Evolutionary conservation across 2,797 vertebrate species (phyloP), one percentile per base, ranked within the genome.

Genomic region (Phalanger gymnotis): DNA sequence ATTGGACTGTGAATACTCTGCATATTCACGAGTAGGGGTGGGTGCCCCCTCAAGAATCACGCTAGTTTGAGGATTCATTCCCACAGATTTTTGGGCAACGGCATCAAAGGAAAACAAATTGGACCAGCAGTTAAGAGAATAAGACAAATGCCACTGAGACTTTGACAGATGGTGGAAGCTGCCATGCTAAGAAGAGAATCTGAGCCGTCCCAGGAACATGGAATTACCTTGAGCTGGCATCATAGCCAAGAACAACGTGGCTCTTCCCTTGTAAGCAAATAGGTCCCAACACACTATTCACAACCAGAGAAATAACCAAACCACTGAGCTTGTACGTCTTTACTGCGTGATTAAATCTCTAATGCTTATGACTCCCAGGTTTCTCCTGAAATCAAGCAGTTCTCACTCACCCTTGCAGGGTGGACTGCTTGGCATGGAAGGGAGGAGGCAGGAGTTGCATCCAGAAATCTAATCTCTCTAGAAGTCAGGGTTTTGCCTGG

Each of bases 241-340:
- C 54, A 34, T 73, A 52, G n/a, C n/a, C 61, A 92, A 53, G 57
- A 52, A 40, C 58, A 94, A 81, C 16, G 55, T 54, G 53, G 34
- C 12, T 53, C 61, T 92, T 91, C 34, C 51, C 3, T 47, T 61
- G 19, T 51, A 90, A 73, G 91, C 56, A 87, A 31, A 90, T 87
- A 91, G 61, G 56, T 54, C 54, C 12, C 89, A 19, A 28, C 0
- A 16, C 91, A 57, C 16, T 27, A 51, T 27, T n/a, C 40, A 34
- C 51, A 55, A 31, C 31, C 27, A 89, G 53, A 55, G 52, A 81
- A 87, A 90, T 90, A 34, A 30, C 93, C 92, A 87, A 87, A 51
- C 73, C 90, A 31, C 13, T 93, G 55, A 53, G 56, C 58, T 90
- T 89, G 55, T 53, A 92, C 53, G 52, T 66, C 73, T 92, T 94